Evolutionary conservation across 2,888 invertebrate genomes (phyloP), one percentile per base, ranked within the genome.

Genomic region (Pantelozetes paolii): DNA sequence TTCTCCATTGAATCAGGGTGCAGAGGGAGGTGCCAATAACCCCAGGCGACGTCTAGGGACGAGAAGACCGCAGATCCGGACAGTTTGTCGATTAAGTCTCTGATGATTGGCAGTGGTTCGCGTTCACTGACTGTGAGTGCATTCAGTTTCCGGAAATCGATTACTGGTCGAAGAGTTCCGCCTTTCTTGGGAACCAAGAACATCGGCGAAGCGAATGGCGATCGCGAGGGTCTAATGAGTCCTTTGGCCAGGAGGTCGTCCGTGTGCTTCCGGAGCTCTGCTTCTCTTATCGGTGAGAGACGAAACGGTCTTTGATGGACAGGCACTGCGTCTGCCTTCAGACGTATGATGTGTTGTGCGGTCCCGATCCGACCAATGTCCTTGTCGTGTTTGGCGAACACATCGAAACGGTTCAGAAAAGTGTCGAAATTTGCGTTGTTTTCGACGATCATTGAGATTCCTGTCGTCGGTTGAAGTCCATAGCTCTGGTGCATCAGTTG

Each of bases 21-120:
- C 15, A 81, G 40, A 2, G 76, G 72, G n/a, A 79, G 57, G 69
- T 80, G 79, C 62, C 76, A 77, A 67, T 77, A 81, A 23, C 79
- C 79, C 48, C 74, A 72, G 13, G 76, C 77, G 45, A 80, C 62
- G 20, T 76, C 76, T 45, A 76, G 26, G 0, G 73, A 75, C 30
- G 75, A 64, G 54, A 79, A 78, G 48, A 71, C 76, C 26, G 72
- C 71, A 0, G 75, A 45, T 0, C 76, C 76, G 1, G 74, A 32
- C 18, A 79, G 59, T 6, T 71, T 13, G n/a, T 78, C 77, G 2
- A 80, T 45, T 28, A 74, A 71, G 13, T 77, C 77, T 28, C 77
- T 76, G 1, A 78, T 76, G 5, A 71, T 23, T 1, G 78, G 77
- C 2, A 80, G 64, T 0, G 79, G 79, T 54, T 78, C 78, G 1